Conservation (phyloP, 1,140 invertebrate species). For the Fopius arisanus region DNA sequence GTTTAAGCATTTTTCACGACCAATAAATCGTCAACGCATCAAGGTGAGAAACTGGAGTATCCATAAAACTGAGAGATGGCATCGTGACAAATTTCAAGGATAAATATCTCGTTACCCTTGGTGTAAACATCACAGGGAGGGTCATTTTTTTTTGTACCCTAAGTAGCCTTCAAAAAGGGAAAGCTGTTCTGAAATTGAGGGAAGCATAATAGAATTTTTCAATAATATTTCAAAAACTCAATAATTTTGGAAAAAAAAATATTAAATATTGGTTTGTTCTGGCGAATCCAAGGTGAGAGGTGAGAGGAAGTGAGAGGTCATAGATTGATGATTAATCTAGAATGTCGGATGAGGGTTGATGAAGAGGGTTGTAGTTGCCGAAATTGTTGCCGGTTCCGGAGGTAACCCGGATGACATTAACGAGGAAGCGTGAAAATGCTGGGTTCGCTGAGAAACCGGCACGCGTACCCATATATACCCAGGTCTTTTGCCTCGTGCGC, state of each 20-base stretch:
- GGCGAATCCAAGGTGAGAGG: no score
- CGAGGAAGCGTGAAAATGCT: slow-evolving; percentile 29
- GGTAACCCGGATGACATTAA: slow-evolving; percentile 25
- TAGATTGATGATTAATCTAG: no score
- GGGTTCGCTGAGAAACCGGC: slow-evolving; percentile 8
- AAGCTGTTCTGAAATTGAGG: no score
- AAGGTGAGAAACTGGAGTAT: slow-evolving; percentile 25
- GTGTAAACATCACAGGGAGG: slow-evolving; percentile 30
- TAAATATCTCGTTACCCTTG: slow-evolving; percentile 35
- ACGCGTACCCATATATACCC: slow-evolving; percentile 19
- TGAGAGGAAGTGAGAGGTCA: no score
- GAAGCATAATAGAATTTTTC: no score
- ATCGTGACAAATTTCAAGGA: slow-evolving; percentile 37
- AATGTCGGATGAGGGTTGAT: neutral
- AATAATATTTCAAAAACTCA: no score
- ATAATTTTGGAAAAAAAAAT: no score
- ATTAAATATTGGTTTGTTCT: no score
- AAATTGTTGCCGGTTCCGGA: slow-evolving; percentile 10
- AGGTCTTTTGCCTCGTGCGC: slow-evolving; percentile 51
- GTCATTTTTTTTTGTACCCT: slow-evolving; percentile 20
- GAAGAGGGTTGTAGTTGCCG: neutral
- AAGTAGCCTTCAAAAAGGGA: neutral
- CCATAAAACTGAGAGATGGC: slow-evolving; percentile 22
- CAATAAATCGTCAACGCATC: neutral
- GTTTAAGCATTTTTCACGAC: slow-evolving; percentile 1